Base-by-base conservation (phyloP, 2,888 invertebrate species). In the Branchinecta sandiegonensis region DNA sequence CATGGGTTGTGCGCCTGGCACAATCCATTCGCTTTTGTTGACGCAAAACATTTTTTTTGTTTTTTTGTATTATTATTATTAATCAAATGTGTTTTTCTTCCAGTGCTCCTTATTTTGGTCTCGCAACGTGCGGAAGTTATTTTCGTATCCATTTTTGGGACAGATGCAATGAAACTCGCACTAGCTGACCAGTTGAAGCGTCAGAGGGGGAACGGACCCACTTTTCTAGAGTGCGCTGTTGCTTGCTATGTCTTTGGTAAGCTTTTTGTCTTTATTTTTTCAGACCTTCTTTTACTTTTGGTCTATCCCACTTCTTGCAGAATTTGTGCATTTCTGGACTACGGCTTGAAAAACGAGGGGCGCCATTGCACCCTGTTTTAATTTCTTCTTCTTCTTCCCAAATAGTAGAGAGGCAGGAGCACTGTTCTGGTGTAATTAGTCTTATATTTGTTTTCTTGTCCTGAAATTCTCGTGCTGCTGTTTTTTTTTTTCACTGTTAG, bases 71-170 rank as follows among this genome's bases (percentile, higher is more conserved):
- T 56, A 17, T 69, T 69, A 46, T 63, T 67, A 10, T 23, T 23
- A 23, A 3, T 23, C 23, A 23, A 2, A 23, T 23, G 4, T 23
- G 4, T 23, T 23, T 23, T 63, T 46, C 65, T 78, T 73, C 46
- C 80, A 94, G 94, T 92, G 77, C 83, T 95, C 70, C 80, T 96
- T 72, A 93, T 95, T 75, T 81, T 95, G 80, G 94, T 94, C 12
- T 94, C 94, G 0, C 92, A 94, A 80, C 83, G 94, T 74, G 88
- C 89, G 17, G 92, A 93, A 76, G 86, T 87, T 66, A 83, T 88
- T 72, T 80, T 86, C 4, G 83, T 90, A 69, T 83, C 86, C 72
- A 76, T 88, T 70, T 84, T 91, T 72, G 88, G 88, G 2, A 85
- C 85, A 0, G 86, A 86, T 67, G 80, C 81, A 74, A 86, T 86